Evolutionary conservation across 1,140 invertebrate genomes (phyloP).

Genomic region (Campodea augens): DNA sequence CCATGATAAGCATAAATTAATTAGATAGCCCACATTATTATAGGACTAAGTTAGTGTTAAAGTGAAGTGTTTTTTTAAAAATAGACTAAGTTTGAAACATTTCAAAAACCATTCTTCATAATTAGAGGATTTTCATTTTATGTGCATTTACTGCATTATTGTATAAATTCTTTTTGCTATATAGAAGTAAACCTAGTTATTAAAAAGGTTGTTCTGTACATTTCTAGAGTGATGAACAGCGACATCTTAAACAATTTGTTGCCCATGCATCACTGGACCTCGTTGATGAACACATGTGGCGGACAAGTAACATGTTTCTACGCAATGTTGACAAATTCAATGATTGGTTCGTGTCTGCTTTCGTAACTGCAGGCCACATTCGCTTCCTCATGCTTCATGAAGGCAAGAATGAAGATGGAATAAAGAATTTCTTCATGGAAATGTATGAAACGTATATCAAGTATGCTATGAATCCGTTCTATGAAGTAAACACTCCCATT

Average conservation of each 20-base stretch:
- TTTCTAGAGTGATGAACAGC: slow-evolving; percentile 92
- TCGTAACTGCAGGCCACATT: slow-evolving; percentile 87
- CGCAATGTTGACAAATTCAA: slow-evolving; percentile 99
- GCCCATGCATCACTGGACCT: slow-evolving; percentile 94
- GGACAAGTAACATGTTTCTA: slow-evolving; percentile 85
- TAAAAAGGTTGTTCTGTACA: no score
- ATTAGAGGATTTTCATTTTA: no score
- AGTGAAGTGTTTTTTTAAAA: no score
- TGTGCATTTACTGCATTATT: no score
- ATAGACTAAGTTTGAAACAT: no score
- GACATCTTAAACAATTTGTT: slow-evolving; percentile 96
- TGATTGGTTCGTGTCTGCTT: slow-evolving; percentile 98
- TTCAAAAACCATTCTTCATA: no score
- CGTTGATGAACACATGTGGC: slow-evolving; percentile 95
- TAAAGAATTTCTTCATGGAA: slow-evolving; percentile 96
- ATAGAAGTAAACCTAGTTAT: no score
- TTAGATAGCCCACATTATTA: no score
- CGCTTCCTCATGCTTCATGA: slow-evolving; percentile 84
- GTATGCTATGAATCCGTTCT: slow-evolving; percentile 97
- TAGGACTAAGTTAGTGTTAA: no score
- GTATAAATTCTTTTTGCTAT: no score
- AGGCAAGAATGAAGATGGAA: slow-evolving; percentile 92
- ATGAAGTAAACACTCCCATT: slow-evolving; percentile 81
- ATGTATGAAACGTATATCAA: slow-evolving; percentile 97
- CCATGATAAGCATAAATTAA: no score